Evolutionary conservation across 2,888 invertebrate species (phyloP).

Genomic region (Calliphora vomitoria): DNA sequence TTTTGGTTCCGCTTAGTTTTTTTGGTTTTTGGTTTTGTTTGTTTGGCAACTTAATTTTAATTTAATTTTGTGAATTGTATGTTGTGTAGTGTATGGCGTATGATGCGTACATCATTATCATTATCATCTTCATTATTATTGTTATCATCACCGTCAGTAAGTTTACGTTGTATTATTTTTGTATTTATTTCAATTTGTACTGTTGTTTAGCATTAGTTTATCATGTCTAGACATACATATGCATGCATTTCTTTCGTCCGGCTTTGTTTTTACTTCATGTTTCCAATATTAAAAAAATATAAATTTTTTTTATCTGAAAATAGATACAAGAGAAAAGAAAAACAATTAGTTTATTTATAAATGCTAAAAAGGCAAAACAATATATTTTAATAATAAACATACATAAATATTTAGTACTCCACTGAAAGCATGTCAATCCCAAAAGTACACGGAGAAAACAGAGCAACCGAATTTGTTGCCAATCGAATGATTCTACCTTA

Average conservation of each 20-base stretch:
- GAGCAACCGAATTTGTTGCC: no score
- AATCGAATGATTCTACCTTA: no score
- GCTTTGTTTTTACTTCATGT: not conserved
- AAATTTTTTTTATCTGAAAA: slow-evolving; percentile 58
- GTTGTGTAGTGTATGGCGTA: slow-evolving; percentile 1
- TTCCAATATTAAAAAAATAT: not conserved
- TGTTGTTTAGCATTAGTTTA: slow-evolving; percentile 46
- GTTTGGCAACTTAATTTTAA: slow-evolving; percentile 49
- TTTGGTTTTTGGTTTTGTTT: not conserved
- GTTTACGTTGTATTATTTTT: slow-evolving; percentile 14
- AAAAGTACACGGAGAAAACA: no score
- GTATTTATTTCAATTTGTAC: slow-evolving; percentile 30
- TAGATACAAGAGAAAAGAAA: slow-evolving; percentile 37
- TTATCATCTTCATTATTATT: not conserved
- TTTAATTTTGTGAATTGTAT: slow-evolving; percentile 36
- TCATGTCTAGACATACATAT: slow-evolving; percentile 59
- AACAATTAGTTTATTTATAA: slow-evolving; percentile 39
- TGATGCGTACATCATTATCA: slow-evolving; percentile 39
- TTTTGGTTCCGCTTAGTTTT: slow-evolving; percentile 66
- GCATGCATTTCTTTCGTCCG: slow-evolving; percentile 31
- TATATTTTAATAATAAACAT: not conserved
- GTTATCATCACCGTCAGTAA: slow-evolving; percentile 17
- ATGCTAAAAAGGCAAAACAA: not conserved
- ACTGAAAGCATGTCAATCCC: not conserved
- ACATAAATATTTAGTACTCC: slow-evolving; percentile 3